Evolutionary conservation across 2,888 invertebrate species (phyloP).

Genomic region (Buathra laborator): DNA sequence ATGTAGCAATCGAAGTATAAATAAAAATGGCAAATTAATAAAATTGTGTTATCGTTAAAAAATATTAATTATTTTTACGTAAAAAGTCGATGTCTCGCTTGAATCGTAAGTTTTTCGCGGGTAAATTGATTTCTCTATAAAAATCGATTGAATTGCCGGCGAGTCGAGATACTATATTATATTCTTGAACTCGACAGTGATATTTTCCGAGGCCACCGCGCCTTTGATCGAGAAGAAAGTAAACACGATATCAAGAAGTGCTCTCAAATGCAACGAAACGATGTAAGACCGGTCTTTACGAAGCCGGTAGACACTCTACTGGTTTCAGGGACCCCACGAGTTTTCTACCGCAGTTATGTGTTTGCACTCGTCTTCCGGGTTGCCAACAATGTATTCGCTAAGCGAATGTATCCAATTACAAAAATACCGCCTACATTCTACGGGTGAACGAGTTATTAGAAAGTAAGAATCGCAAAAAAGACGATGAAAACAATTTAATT

Average conservation of each 20-base stretch:
- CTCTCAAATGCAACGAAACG: conserved; percentile 32
- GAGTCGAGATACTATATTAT: neutral
- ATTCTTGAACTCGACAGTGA: conserved; percentile 55
- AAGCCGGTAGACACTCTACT: conserved; percentile 30
- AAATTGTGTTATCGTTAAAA: too few species aligned
- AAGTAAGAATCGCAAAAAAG: neutral
- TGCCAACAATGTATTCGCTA: conserved; percentile 3
- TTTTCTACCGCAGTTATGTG: neutral
- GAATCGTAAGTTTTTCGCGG: neutral
- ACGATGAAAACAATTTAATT: neutral
- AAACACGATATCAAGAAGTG: conserved; percentile 45
- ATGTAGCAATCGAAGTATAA: too few species aligned
- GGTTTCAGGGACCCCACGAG: conserved; percentile 6
- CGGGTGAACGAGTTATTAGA: neutral
- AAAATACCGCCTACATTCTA: conserved; percentile 11
- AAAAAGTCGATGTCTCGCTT: neutral
- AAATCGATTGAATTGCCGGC: neutral
- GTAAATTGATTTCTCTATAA: neutral
- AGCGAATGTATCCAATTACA: neutral
- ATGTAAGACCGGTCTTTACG: conserved; percentile 43
- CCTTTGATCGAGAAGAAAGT: conserved; percentile 63
- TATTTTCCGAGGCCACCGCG: conserved; percentile 19
- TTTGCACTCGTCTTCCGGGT: conserved; percentile 45
- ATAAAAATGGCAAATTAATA: too few species aligned
- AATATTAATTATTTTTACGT: too few species aligned